phyloP scores from a whole-genome alignment of 2,113 vertebrate species.

The Lethenteron reissneri region DNA sequence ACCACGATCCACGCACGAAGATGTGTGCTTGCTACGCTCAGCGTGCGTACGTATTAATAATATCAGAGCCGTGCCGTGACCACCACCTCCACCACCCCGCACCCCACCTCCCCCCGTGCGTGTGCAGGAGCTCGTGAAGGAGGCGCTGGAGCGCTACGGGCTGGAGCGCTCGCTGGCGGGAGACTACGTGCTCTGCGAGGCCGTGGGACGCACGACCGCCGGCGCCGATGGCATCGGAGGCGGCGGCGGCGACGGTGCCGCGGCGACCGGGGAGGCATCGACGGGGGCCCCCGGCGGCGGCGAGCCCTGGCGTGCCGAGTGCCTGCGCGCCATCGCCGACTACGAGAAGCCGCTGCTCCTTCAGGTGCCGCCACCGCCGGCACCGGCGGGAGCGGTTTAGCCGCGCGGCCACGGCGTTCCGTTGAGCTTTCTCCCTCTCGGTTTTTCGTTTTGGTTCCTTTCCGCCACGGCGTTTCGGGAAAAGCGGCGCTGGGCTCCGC shows the following conservation, averaged over 20 bases:
- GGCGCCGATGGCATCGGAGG: neutral
- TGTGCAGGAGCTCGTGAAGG: conserved; percentile 55
- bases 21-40: too few relatives aligned
- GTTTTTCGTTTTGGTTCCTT: too few relatives aligned
- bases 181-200: conserved; percentile 33
- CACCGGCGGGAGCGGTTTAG: too few relatives aligned
- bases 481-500: too few relatives aligned
- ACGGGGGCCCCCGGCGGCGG: conserved; percentile 10
- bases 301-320: conserved; percentile 28
- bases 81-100: conserved; percentile 37
- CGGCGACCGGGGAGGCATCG: neutral
- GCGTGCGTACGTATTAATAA: too few relatives aligned
- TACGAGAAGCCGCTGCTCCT: conserved; percentile 37
- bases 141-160: conserved; percentile 67
- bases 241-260: neutral
- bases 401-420: too few relatives aligned
- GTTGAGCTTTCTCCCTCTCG: too few relatives aligned
- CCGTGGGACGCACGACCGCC: conserved; percentile 23
- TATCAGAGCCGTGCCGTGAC: conserved; percentile 28
- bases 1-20: too few relatives aligned
- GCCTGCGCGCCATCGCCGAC: conserved; percentile 31
- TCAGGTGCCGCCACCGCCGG: too few relatives aligned
- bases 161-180: conserved; percentile 34
- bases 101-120: conserved; percentile 26
- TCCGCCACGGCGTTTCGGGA: too few relatives aligned